phyloP scores from a whole-genome alignment of 1,140 invertebrate species.

The Aphaenogaster ashmeadi region DNA sequence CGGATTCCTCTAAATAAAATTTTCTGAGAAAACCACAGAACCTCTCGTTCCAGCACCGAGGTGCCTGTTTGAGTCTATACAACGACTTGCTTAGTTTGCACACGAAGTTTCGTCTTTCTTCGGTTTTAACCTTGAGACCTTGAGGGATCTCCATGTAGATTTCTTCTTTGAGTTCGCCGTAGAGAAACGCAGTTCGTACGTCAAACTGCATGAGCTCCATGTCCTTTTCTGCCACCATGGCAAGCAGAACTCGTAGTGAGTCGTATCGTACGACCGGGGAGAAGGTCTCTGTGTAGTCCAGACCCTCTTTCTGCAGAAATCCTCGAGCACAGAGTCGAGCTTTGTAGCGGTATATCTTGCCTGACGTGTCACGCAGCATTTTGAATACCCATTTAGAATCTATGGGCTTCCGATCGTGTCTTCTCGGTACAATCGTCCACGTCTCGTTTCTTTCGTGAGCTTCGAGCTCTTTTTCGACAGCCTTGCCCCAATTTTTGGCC shows the following conservation, averaged over 20 bases:
- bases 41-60: not conserved
- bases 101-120: not conserved
- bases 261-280: slow-evolving; percentile 20
- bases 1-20: not conserved
- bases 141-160: not conserved
- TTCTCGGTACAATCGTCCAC: no score
- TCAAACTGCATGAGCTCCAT: no score
- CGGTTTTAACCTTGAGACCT: not conserved
- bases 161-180: no score
- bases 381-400: slow-evolving; percentile 29
- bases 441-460: not conserved
- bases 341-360: not conserved
- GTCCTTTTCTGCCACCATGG: no score
- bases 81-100: not conserved
- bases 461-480: not conserved
- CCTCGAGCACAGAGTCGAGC: no score
- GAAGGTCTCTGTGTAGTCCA: slow-evolving; percentile 2
- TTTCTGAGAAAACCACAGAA: not conserved
- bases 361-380: not conserved
- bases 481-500: not conserved
- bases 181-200: no score
- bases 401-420: not conserved
- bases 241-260: not conserved
- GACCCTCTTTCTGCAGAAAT: slow-evolving; percentile 11
- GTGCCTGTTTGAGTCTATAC: slow-evolving; percentile 22